A percentile compares a stretch with the other conserved stretches of the same genome.
phyloP scores from a whole-genome alignment of 2,113 vertebrate genomes.

The Chroicocephalus ridibundus region DNA sequence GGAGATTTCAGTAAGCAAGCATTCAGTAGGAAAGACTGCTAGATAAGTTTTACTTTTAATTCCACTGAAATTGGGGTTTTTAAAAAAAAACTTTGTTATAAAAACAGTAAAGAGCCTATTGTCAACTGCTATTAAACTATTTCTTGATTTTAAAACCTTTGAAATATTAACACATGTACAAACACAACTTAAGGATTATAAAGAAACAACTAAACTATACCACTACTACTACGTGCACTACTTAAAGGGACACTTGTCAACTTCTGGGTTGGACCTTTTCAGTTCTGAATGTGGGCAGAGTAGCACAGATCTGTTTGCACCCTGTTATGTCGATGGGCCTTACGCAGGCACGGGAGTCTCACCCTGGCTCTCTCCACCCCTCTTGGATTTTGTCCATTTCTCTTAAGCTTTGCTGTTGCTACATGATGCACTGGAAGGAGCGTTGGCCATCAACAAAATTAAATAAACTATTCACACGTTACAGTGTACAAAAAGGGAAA shows the following conservation, averaged over 20 bases:
- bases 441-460: not conserved
- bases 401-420: not conserved
- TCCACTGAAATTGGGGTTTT: not conserved
- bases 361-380: not conserved
- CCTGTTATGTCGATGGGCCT: not conserved
- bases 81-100: not conserved
- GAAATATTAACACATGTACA: not conserved
- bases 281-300: not conserved
- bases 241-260: conserved; percentile 67
- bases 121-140: not conserved
- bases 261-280: not conserved
- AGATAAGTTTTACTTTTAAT: not conserved
- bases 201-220: conserved; percentile 31
- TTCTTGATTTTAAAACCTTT: conserved; percentile 6
- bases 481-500: not conserved
- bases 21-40: not conserved
- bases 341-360: not conserved
- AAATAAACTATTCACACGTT: not conserved
- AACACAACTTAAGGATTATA: conserved; percentile 12
- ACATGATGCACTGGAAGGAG: not conserved
- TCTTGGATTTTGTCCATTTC: not conserved
- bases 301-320: not conserved
- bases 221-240: conserved; percentile 34
- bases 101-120: not conserved
- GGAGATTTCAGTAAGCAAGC: not conserved